A percentile compares a stretch with the other conserved stretches of the same genome.
Evolutionary conservation across 2,888 invertebrate species (phyloP).

Genomic region (Apodemia mormo): DNA sequence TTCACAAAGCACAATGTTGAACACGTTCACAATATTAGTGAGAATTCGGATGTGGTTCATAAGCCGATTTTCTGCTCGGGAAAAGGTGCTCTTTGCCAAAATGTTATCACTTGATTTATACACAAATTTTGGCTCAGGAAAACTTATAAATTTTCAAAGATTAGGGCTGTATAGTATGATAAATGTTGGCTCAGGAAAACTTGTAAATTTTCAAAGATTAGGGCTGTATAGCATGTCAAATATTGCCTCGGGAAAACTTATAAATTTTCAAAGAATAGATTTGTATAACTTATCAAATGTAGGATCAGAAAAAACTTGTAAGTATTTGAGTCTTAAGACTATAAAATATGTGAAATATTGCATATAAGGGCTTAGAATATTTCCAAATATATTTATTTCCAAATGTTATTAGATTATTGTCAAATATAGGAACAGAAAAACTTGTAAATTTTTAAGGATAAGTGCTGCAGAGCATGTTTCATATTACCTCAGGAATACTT

Average conservation of each 20-base stretch:
- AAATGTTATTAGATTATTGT: too few species aligned
- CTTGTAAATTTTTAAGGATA: neutral
- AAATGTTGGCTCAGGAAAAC: neutral
- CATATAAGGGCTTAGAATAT: too few species aligned
- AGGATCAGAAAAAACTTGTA: too few species aligned
- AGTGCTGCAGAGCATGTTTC: neutral
- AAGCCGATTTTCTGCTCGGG: conserved; percentile 7
- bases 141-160: neutral
- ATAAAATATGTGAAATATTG: too few species aligned
- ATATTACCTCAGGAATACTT: too few species aligned
- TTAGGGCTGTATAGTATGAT: neutral
- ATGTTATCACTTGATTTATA: conserved; percentile 11
- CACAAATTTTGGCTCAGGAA: conserved; percentile 5
- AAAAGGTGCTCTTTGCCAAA: conserved; percentile 1
- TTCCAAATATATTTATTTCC: too few species aligned
- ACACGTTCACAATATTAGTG: neutral
- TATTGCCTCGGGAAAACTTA: neutral
- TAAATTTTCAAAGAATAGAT: neutral
- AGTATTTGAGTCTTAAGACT: too few species aligned
- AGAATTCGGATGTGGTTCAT: conserved; percentile 1
- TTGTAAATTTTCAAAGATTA: neutral
- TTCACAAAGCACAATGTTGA: neutral
- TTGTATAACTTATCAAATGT: neutral
- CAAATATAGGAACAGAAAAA: too few species aligned
- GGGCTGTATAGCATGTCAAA: neutral